Conservation (phyloP, 2,888 invertebrate genomes). For the Pteria penguin region DNA sequence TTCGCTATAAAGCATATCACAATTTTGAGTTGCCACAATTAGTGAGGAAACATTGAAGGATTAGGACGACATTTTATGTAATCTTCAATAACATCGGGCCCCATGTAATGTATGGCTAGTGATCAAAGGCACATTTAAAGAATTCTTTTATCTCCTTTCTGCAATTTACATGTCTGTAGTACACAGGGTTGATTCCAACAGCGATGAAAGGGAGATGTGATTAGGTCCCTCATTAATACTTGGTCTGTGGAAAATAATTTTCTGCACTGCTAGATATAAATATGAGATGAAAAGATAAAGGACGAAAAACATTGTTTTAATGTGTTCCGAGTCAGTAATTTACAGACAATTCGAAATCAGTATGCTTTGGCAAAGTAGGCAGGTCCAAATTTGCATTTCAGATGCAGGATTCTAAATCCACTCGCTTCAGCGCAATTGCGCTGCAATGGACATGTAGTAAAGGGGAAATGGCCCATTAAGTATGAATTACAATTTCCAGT, state of each 20-base stretch:
- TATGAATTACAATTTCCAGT: too few relatives aligned
- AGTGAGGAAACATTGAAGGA: background rate
- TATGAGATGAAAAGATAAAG: background rate
- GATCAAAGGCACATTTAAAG: background rate
- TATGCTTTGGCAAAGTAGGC: background rate
- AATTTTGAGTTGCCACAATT: constrained; percentile 2
- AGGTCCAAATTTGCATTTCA: background rate
- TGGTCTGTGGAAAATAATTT: background rate
- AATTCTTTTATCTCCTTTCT: background rate
- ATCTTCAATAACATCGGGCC: background rate
- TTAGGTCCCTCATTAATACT: background rate
- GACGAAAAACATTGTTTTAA: background rate
- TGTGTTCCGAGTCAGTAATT: background rate
- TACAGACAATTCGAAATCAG: too few relatives aligned
- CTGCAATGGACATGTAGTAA: too few relatives aligned
- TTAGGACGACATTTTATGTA: background rate
- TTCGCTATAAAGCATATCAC: background rate
- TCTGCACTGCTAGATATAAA: background rate
- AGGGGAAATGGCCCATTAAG: too few relatives aligned
- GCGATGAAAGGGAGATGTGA: background rate
- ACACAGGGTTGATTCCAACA: background rate
- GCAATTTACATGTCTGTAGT: background rate
- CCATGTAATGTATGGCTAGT: background rate
- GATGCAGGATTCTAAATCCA: too few relatives aligned
- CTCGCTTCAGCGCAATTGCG: too few relatives aligned